Percentiles rank a stretch among this genome's conserved stretches.
Conservation (phyloP, 2,888 invertebrate genomes). For the Meteorus colon region DNA sequence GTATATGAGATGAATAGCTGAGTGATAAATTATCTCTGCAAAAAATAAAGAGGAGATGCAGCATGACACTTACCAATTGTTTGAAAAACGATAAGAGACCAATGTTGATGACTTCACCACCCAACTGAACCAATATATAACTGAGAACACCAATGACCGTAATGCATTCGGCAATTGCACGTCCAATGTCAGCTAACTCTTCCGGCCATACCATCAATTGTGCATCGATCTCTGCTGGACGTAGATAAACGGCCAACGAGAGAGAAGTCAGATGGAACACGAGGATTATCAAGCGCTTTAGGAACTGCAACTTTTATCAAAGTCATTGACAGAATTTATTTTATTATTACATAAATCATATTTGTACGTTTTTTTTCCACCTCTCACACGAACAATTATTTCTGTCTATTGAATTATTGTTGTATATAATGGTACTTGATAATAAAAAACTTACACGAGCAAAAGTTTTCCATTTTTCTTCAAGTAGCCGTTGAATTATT, state of each 20-base stretch:
- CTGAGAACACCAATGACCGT: slow-evolving; percentile 90
- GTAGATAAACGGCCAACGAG: slow-evolving; percentile 92
- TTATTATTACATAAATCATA: not conserved
- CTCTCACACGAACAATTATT: not conserved
- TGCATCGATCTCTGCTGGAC: slow-evolving; percentile 81
- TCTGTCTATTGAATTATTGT: not conserved
- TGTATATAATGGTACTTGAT: slow-evolving; percentile 26
- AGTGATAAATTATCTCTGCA: not conserved
- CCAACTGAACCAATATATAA: slow-evolving; percentile 93
- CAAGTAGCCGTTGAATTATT: slow-evolving; percentile 95
- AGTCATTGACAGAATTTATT: slow-evolving; percentile 12
- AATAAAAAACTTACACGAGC: slow-evolving; percentile 82
- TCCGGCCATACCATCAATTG: slow-evolving; percentile 76
- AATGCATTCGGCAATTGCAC: slow-evolving; percentile 81
- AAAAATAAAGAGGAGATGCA: slow-evolving; percentile 1
- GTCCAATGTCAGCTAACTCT: slow-evolving; percentile 74
- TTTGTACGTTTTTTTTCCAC: not conserved
- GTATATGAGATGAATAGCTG: not conserved
- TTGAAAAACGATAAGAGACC: slow-evolving; percentile 92
- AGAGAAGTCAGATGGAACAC: slow-evolving; percentile 90
- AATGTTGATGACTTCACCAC: slow-evolving; percentile 95
- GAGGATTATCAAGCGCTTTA: slow-evolving; percentile 91
- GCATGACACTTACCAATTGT: slow-evolving; percentile 84
- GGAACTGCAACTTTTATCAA: slow-evolving; percentile 85
- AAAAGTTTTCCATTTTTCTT: slow-evolving; percentile 99